Evolutionary conservation across 2,113 vertebrate species (phyloP).

Genomic region (Amphiprion percula): DNA sequence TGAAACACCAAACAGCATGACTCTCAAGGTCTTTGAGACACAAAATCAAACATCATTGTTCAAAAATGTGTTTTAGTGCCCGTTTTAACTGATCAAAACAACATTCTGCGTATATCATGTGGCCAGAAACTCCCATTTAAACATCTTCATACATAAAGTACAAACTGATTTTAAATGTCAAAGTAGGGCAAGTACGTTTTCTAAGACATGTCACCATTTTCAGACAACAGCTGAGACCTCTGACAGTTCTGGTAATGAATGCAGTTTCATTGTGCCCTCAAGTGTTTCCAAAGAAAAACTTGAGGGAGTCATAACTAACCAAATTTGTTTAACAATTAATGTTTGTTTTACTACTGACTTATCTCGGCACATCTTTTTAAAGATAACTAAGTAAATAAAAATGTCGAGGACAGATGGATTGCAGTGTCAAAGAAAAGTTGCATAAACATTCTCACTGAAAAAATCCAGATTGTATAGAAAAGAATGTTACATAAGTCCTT

Average conservation of each 20-base stretch:
- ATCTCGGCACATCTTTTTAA: neutral
- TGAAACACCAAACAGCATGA: neutral
- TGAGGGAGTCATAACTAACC: neutral
- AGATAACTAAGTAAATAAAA: neutral
- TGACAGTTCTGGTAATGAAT: neutral
- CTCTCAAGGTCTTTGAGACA: neutral
- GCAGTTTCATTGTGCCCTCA: constrained; percentile 20
- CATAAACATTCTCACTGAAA: neutral
- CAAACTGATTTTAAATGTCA: neutral
- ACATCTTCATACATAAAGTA: neutral
- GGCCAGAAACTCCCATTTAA: neutral
- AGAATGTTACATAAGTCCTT: neutral
- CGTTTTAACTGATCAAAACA: too few relatives aligned
- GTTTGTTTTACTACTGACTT: neutral
- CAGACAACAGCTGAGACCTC: constrained; percentile 44
- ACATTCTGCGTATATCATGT: neutral
- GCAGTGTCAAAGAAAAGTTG: neutral
- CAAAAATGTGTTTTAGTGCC: too few relatives aligned
- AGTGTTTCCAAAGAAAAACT: constrained; percentile 15
- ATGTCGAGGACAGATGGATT: neutral
- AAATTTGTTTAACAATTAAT: neutral
- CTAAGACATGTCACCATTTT: constrained; percentile 15
- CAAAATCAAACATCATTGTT: too few relatives aligned
- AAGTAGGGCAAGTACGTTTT: constrained; percentile 15
- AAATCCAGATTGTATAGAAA: neutral